Evolutionary conservation across 2,113 vertebrate species (phyloP), one percentile per base, ranked within the genome.

Genomic region (Rhinichthys klamathensis): DNA sequence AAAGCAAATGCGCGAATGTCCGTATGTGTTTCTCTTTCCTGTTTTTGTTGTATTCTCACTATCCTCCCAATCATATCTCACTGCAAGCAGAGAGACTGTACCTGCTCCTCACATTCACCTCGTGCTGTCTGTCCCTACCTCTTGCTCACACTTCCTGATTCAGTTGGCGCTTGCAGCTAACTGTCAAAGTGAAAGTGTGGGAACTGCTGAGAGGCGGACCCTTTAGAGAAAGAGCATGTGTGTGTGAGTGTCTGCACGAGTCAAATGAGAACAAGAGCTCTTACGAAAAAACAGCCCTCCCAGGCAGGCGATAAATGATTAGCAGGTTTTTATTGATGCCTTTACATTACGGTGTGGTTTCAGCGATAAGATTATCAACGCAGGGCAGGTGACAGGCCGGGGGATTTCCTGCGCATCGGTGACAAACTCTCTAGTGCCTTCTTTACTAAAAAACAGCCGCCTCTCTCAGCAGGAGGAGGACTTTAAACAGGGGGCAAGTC

Each of bases 151-250:
- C 93, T 94, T 95, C 93, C 94, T 94, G 90, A 91, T 84, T 90
- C 90, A 61, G 78, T 82, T 88, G 88, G 86, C 75, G 87, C 90
- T 92, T 90, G 91, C 88, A 88, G 80, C 69, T 87, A 82, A 86
- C 90, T 88, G 91, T 93, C 92, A 93, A 94, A 94, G 84, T 91
- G 92, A 95, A 93, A 95, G 89, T 89, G 91, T 89, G 84, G 89
- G 90, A 88, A 89, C 91, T 89, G 88, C 89, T 82, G 84, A 89
- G 90, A 88, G 92, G 94, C 90, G 83, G 93, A 84, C 44, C 60
- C 58, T 30, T 67, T 82, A 77, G 82, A 73, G 32, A 69, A 13
- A 35, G 76, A 51, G 83, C 80, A 78, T 73, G 84, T 81, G 73
- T 49, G 46, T 49, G 49, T 3, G 75, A 61, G 32, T 82, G 82